These are phyloP conservation scores for Nemopilema nomurai DNA, from an alignment of 30 jellyfish, hydroid and myxozoan genomes.

Conservation along the genomic window DNA sequence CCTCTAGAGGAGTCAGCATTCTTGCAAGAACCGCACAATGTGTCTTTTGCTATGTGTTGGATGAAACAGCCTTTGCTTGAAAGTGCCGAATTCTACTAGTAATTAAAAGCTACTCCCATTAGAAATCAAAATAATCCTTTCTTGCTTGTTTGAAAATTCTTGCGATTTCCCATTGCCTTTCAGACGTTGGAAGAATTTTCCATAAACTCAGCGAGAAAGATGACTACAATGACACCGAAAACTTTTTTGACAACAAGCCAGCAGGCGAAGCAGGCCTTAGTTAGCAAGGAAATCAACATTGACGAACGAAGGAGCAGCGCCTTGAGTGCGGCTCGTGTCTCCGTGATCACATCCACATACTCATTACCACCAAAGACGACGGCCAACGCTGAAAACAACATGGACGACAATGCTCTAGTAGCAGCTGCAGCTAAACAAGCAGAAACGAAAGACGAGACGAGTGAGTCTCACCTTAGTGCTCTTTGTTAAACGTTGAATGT, in stretches of 20 bases:
- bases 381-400: background rate
- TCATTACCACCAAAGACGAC: slow-evolving; percentile 21
- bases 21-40: no score
- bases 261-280: slow-evolving; percentile 20
- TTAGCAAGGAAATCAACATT: background rate
- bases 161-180: background rate
- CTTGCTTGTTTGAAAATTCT: no score
- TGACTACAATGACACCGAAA: slow-evolving; percentile 13
- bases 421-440: background rate
- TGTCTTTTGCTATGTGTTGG: no score
- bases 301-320: slow-evolving; percentile 37
- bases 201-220: slow-evolving; percentile 1
- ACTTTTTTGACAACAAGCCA: slow-evolving; percentile 11
- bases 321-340: slow-evolving; percentile 33
- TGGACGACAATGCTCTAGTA: background rate
- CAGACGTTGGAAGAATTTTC: slow-evolving; percentile 46
- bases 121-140: no score
- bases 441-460: slow-evolving; percentile 1
- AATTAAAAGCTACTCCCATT: no score
- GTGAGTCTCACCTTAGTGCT: no score
- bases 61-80: no score
- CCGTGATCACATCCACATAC: slow-evolving; percentile 41
- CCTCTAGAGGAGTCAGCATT: no score
- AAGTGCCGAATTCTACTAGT: no score
- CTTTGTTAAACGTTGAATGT: no score